Evolutionary conservation across 2,888 invertebrate species (phyloP).

Genomic region (Nymphalis c-album): DNA sequence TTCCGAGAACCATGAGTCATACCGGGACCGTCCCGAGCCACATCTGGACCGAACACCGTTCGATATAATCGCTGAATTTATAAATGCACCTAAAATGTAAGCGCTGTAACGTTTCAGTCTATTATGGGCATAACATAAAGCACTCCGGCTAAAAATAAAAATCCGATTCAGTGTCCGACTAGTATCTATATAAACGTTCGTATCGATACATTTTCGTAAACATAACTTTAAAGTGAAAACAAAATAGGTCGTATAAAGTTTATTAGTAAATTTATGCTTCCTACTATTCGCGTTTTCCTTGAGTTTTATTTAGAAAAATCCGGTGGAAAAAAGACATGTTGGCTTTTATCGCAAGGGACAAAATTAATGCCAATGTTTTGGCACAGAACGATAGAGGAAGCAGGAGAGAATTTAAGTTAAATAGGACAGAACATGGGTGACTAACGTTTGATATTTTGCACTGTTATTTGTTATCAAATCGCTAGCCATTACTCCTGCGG

Average conservation of each 20-base stretch:
- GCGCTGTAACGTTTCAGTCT: constrained; percentile 32
- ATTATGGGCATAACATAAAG: constrained; percentile 34
- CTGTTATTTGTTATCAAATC: constrained; percentile 60
- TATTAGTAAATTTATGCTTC: constrained; percentile 23
- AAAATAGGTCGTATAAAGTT: constrained; percentile 26
- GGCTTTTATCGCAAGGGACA: constrained; percentile 23
- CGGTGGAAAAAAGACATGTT: constrained; percentile 11
- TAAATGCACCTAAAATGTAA: constrained; percentile 49
- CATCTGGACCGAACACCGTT: constrained; percentile 67
- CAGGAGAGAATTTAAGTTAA: constrained; percentile 35
- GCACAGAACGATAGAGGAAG: constrained; percentile 37
- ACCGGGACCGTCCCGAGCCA: constrained; percentile 68
- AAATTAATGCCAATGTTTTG: constrained; percentile 30
- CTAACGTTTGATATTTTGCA: constrained; percentile 68
- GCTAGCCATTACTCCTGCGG: constrained; percentile 39
- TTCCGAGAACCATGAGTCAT: constrained; percentile 76
- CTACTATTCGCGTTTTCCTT: constrained; percentile 1
- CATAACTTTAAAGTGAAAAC: not conserved
- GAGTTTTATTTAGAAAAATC: constrained; percentile 21
- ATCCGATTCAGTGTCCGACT: constrained; percentile 18
- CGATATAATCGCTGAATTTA: constrained; percentile 47
- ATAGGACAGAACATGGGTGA: constrained; percentile 49
- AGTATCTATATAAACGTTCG: constrained; percentile 12
- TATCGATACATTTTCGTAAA: constrained; percentile 24
- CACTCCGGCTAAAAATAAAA: constrained; percentile 25